Evolutionary conservation across 2,797 vertebrate genomes (phyloP).

Genomic region (Phoxinus dragarum): DNA sequence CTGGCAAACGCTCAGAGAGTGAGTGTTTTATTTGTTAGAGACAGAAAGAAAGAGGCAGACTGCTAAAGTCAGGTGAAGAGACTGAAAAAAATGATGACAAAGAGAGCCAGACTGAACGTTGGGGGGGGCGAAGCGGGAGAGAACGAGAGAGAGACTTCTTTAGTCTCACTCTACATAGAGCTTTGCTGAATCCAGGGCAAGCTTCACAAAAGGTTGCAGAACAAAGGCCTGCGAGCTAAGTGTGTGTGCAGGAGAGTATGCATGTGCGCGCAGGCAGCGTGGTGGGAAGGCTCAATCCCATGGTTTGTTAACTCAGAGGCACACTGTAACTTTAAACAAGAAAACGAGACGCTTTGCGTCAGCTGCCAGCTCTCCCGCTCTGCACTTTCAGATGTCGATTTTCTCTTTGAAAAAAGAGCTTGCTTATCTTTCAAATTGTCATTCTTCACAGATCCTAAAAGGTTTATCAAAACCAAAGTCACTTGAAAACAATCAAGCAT

Average conservation of each 20-base stretch:
- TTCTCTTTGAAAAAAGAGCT: conserved; percentile 40
- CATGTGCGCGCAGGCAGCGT: conserved; percentile 59
- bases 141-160: conserved; percentile 38
- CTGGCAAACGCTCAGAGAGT: conserved; percentile 72
- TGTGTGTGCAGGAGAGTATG: conserved; percentile 61
- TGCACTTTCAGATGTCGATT: conserved; percentile 38
- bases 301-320: conserved; percentile 75
- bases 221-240: conserved; percentile 77
- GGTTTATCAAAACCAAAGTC: conserved; percentile 50
- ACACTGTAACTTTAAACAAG: conserved; percentile 63
- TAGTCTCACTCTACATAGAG: conserved; percentile 71
- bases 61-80: conserved; percentile 65
- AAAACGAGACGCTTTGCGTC: conserved; percentile 53
- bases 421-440: conserved; percentile 49
- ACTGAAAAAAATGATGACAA: conserved; percentile 49
- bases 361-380: conserved; percentile 29
- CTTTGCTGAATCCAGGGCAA: conserved; percentile 75
- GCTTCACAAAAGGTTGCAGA: conserved; percentile 73
- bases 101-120: conserved; percentile 39
- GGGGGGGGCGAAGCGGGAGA: conserved; percentile 16
- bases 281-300: conserved; percentile 71
- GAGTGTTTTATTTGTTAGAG: conserved; percentile 52
- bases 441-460: conserved; percentile 30
- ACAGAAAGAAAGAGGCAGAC: conserved; percentile 46
- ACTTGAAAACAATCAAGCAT: conserved; percentile 29